phyloP scores from a whole-genome alignment of 2,797 vertebrate species.

The Prionace glauca region DNA sequence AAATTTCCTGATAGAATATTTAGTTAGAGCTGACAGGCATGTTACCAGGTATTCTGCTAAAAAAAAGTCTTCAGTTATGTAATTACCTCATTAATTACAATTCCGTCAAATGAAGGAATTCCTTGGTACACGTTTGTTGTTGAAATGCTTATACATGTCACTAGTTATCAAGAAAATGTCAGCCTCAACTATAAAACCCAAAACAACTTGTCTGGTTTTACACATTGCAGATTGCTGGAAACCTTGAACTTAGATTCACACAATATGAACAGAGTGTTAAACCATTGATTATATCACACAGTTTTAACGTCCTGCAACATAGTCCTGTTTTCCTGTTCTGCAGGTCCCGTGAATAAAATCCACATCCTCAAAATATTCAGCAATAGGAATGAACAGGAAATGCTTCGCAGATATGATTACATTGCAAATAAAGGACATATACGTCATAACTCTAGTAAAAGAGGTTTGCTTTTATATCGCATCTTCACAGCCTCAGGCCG shows the following conservation, averaged over 20 bases:
- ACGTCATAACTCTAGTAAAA: neutral
- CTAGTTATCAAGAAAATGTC: neutral
- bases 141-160: neutral
- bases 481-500: neutral
- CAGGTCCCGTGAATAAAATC: neutral
- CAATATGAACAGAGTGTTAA: neutral
- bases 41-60: neutral
- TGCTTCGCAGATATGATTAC: neutral
- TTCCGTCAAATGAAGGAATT: neutral
- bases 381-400: neutral
- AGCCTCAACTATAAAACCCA: neutral
- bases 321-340: too few relatives aligned
- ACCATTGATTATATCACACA: neutral
- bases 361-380: neutral
- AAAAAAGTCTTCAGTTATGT: neutral
- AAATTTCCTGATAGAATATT: neutral
- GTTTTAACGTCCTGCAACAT: neutral
- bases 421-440: neutral
- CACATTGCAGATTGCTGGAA: neutral
- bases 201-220: neutral
- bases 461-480: neutral
- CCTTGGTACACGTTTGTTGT: neutral
- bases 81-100: neutral
- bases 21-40: neutral
- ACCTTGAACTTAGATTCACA: neutral